Conservation (phyloP, 2,888 invertebrate genomes). For the Nomada hirtipes region DNA sequence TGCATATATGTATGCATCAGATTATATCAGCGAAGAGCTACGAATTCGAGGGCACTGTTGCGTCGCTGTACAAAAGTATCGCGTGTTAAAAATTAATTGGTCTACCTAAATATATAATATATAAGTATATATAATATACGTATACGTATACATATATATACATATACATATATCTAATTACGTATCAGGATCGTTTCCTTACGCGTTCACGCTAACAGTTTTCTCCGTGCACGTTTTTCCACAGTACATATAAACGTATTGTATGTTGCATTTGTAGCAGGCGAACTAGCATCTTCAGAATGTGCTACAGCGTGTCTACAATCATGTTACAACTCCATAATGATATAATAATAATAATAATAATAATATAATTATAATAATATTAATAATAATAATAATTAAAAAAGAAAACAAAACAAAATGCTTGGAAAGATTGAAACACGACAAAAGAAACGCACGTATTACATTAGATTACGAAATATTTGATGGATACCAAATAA, state of each 20-base stretch:
- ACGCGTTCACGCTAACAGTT: constrained; percentile 50
- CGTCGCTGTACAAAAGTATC: constrained; percentile 16
- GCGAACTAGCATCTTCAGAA: constrained; percentile 16
- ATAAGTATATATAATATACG: background rate
- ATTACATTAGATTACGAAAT: constrained; percentile 21
- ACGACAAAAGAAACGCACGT: constrained; percentile 43
- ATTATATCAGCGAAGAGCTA: constrained; percentile 5
- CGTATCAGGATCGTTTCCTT: constrained; percentile 27
- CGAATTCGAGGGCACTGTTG: constrained; percentile 14
- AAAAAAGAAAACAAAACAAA: constrained; percentile 47
- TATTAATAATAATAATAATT: constrained; percentile 4
- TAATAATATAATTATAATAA: constrained; percentile 6
- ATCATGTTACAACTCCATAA: constrained; percentile 47
- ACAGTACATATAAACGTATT: constrained; percentile 28
- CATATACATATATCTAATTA: constrained; percentile 34
- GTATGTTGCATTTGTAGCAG: constrained; percentile 24
- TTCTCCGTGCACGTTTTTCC: constrained; percentile 45
- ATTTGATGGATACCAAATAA: constrained; percentile 8
- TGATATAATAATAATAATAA: constrained; percentile 16
- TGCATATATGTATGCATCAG: background rate
- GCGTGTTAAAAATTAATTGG: constrained; percentile 29
- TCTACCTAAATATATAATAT: constrained; percentile 44
- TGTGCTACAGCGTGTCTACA: constrained; percentile 34
- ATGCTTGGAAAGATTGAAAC: constrained; percentile 47
- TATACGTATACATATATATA: background rate